These are phyloP conservation scores for Oryzias sinensis DNA, from an alignment of 2,797 vertebrate genomes.

Conservation along the genomic window DNA sequence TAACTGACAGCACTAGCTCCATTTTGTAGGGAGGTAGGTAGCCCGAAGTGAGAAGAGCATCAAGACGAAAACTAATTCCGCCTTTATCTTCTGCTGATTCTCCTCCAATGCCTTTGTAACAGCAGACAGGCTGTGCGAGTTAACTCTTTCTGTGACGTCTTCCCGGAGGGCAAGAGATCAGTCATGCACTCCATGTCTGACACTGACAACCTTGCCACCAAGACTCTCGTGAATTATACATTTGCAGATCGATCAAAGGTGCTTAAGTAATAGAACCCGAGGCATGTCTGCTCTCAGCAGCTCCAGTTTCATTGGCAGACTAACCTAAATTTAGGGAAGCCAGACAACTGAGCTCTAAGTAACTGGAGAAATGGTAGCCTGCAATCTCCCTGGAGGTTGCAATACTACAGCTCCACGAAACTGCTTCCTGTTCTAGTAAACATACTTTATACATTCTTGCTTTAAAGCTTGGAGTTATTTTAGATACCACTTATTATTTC, in stretches of 20 bases:
- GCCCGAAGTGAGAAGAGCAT: slow-evolving; percentile 21
- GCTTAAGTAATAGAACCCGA: slow-evolving; percentile 75
- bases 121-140: slow-evolving; percentile 45
- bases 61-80: slow-evolving; percentile 52
- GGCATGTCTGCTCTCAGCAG: slow-evolving; percentile 51
- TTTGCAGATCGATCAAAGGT: slow-evolving; percentile 72
- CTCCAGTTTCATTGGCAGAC: slow-evolving; percentile 60
- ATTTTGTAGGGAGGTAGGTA: slow-evolving; percentile 17
- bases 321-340: slow-evolving; percentile 73
- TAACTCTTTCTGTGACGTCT: slow-evolving; percentile 59
- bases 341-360: slow-evolving; percentile 53
- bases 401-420: slow-evolving; percentile 19
- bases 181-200: slow-evolving; percentile 69
- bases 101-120: slow-evolving; percentile 35
- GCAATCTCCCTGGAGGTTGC: slow-evolving; percentile 42
- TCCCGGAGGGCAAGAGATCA: slow-evolving; percentile 49
- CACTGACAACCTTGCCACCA: slow-evolving; percentile 74
- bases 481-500: too few species aligned
- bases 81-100: slow-evolving; percentile 37
- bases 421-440: slow-evolving; percentile 35
- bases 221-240: slow-evolving; percentile 78
- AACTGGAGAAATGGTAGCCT: slow-evolving; percentile 59
- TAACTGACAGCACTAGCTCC: slow-evolving; percentile 13
- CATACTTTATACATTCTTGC: slow-evolving; percentile 35
- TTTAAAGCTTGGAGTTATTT: neutral